A percentile compares a stretch with the other conserved stretches of the same genome.
Conservation (phyloP, 2,888 invertebrate species). For the Ochropacha duplaris region DNA sequence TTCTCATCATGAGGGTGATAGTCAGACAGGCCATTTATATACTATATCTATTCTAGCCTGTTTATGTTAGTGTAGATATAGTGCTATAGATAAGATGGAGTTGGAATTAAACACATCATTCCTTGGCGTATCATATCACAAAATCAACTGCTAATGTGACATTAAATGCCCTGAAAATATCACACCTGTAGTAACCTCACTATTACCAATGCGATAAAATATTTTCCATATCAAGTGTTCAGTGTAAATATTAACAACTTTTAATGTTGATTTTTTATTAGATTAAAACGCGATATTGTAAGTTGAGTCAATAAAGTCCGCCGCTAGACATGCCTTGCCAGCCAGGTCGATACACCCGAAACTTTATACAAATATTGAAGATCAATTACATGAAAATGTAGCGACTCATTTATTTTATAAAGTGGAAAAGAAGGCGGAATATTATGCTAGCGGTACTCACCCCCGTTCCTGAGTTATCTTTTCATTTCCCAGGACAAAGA, state of each 20-base stretch:
- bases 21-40: no score
- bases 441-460: no score
- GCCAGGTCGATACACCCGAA: conserved; percentile 69
- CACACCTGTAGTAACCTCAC: conserved; percentile 64
- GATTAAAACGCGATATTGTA: conserved; percentile 61
- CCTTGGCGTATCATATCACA: conserved; percentile 16
- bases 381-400: conserved; percentile 39
- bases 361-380: conserved; percentile 58
- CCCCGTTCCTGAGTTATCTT: no score
- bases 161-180: conserved; percentile 36
- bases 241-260: conserved; percentile 58
- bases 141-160: conserved; percentile 38
- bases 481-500: no score
- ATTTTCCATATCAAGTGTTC: conserved; percentile 75
- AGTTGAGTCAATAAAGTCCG: conserved; percentile 40
- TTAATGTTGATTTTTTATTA: conserved; percentile 72
- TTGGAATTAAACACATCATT: background rate
- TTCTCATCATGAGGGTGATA: no score
- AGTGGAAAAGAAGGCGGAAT: no score
- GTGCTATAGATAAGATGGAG: background rate
- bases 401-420: background rate
- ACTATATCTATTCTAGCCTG: no score
- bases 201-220: conserved; percentile 43
- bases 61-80: no score
- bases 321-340: conserved; percentile 32